Percentiles rank a stretch among this genome's conserved stretches.
Evolutionary conservation across 2,888 invertebrate species (phyloP).

Genomic region (Tachina grossa): DNA sequence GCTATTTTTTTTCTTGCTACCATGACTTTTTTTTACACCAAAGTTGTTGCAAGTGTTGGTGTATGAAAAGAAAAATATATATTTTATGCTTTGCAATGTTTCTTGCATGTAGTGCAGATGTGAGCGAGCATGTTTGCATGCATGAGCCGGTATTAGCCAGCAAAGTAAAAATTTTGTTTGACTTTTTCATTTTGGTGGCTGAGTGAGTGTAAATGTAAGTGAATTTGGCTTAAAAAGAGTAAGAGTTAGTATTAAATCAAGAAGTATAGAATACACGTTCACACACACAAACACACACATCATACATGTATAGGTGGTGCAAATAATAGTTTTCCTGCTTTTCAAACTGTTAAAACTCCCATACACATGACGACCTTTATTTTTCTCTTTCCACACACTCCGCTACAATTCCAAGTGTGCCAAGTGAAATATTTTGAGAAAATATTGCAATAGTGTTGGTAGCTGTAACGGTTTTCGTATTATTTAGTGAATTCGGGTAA

Average conservation of each 20-base stretch:
- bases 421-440: slow-evolving; percentile 11
- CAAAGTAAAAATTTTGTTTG: slow-evolving; percentile 34
- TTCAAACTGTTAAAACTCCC: background rate
- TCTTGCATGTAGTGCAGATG: background rate
- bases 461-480: slow-evolving; percentile 21
- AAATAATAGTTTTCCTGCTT: background rate
- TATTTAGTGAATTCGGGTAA: slow-evolving; percentile 54
- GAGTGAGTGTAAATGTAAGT: slow-evolving; percentile 43
- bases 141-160: slow-evolving; percentile 31
- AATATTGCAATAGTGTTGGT: background rate
- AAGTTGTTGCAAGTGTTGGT: slow-evolving; percentile 5
- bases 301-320: background rate
- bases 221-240: slow-evolving; percentile 29
- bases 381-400: background rate
- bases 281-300: too few relatives aligned
- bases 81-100: slow-evolving; percentile 44
- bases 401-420: background rate
- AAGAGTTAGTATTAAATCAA: background rate
- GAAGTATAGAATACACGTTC: background rate
- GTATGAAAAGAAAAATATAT: background rate
- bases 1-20: slow-evolving; percentile 4
- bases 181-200: slow-evolving; percentile 29
- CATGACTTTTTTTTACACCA: slow-evolving; percentile 25
- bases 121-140: background rate
- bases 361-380: background rate